Evolutionary conservation across 2,888 invertebrate genomes (phyloP), one percentile per base, ranked within the genome.

Genomic region (Phasia obesa): DNA sequence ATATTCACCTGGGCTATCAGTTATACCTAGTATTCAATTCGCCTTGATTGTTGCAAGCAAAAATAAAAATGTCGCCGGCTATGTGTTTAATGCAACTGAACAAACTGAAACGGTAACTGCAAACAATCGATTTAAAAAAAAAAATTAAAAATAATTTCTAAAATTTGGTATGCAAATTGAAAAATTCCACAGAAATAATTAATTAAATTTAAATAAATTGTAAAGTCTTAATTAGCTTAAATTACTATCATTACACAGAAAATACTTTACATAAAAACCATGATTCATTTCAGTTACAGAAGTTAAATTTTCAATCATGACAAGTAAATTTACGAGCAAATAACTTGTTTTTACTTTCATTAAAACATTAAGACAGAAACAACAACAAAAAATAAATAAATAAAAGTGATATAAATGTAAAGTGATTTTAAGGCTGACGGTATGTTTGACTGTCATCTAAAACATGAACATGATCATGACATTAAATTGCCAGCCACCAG

Each of bases 401-500:
- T 47, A 76, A 76, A 76, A 49, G n/a, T 31, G 25, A 31, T 35
- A 57, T 42, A 51, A 65, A 79, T 67, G 23, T 74, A 67, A 74
- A 79, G 60, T 81, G 75, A 75, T 64, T 75, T 62, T 81, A 19
- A 70, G 75, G 51, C 53, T 70, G 75, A 23, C 57, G 15, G 3
- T 59, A 47, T 78, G 71, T 73, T 59, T 59, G 25, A 42, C 67
- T 60, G 75, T 67, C 76, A 76, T 23, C 55, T 23, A 53, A 49
- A 71, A 57, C 64, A 81, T 76, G 75, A 81, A 76, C 81, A 81
- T 81, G 81, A 81, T 81, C 81, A 81, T 81, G 76, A 81, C 70
- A 64, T 80, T 60, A 73, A 73, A 67, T 74, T 73, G 73, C 53
- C 69, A 55, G 62, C 60, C 79, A 69, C 79, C 60, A 79, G 44